A percentile compares a stretch with the other conserved stretches of the same genome.
Evolutionary conservation across 2,113 vertebrate species (phyloP).

Genomic region (Zosterops lateralis): DNA sequence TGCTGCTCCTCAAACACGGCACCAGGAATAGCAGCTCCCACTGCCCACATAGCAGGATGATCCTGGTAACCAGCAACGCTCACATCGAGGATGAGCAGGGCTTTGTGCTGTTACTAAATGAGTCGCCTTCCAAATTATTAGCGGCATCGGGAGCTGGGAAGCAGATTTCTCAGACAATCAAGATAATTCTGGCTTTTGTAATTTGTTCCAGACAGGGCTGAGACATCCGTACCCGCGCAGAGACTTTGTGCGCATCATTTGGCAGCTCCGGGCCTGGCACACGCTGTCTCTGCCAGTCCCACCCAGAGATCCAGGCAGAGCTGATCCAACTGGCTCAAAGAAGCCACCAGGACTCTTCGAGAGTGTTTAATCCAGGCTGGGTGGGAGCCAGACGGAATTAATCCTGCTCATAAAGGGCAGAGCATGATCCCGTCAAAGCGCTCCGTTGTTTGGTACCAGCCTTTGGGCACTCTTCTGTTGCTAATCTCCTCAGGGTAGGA

Average conservation of each 20-base stretch:
- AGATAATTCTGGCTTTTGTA: constrained; percentile 21
- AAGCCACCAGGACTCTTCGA: constrained; percentile 15
- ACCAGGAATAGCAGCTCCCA: constrained; percentile 49
- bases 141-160: background rate
- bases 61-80: constrained; percentile 19
- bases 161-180: constrained; percentile 27
- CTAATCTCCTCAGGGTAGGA: too few species aligned
- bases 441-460: background rate
- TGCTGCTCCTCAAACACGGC: constrained; percentile 23
- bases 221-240: constrained; percentile 1
- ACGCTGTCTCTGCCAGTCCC: constrained; percentile 23
- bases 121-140: constrained; percentile 8
- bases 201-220: constrained; percentile 38
- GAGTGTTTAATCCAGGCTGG: constrained; percentile 17
- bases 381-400: background rate
- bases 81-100: background rate
- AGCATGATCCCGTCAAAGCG: background rate
- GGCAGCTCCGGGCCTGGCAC: constrained; percentile 45
- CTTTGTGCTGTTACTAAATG: background rate
- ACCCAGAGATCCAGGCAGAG: constrained; percentile 41
- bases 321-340: constrained; percentile 47
- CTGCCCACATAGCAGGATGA: constrained; percentile 36
- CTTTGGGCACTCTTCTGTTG: background rate
- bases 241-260: constrained; percentile 15
- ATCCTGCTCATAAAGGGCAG: background rate